A percentile compares a stretch with the other conserved stretches of the same genome.
phyloP scores from a whole-genome alignment of 2,888 invertebrate genomes.

The Macropis europaea region DNA sequence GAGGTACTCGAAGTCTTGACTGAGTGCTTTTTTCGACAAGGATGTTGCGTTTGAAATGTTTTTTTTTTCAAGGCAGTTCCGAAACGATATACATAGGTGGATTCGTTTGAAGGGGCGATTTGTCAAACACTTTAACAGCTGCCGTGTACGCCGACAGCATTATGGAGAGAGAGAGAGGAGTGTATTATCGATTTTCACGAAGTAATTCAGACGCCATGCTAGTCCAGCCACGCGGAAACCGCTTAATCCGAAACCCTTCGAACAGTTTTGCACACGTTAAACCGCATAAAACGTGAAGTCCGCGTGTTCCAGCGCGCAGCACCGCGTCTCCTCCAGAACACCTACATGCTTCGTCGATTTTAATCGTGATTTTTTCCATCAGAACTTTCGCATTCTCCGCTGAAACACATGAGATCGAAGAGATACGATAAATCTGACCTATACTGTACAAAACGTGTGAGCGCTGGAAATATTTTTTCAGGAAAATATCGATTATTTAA shows the following conservation, averaged over 20 bases:
- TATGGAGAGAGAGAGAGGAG: constrained; percentile 35
- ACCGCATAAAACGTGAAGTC: constrained; percentile 48
- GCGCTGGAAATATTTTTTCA: too few species aligned
- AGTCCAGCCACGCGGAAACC: constrained; percentile 59
- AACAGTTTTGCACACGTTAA: constrained; percentile 56
- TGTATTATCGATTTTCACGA: constrained; percentile 60
- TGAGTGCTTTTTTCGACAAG: too few species aligned
- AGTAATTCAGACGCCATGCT: constrained; percentile 60
- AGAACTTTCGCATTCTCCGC: not conserved
- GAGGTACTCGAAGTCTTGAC: too few species aligned
- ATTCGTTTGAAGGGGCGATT: constrained; percentile 67
- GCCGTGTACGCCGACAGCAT: constrained; percentile 51
- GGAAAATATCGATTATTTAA: too few species aligned
- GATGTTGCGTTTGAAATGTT: too few species aligned
- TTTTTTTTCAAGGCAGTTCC: too few species aligned
- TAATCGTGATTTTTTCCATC: constrained; percentile 6
- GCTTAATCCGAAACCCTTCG: constrained; percentile 61
- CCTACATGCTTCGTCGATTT: constrained; percentile 31
- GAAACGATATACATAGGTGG: constrained; percentile 29
- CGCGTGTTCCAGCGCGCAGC: not conserved
- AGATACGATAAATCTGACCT: too few species aligned
- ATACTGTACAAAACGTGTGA: too few species aligned
- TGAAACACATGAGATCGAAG: not conserved
- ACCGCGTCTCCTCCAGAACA: constrained; percentile 3
- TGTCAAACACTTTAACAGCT: constrained; percentile 69